Conservation (phyloP, 2,797 vertebrate genomes). For the Notamacropus eugenii region DNA sequence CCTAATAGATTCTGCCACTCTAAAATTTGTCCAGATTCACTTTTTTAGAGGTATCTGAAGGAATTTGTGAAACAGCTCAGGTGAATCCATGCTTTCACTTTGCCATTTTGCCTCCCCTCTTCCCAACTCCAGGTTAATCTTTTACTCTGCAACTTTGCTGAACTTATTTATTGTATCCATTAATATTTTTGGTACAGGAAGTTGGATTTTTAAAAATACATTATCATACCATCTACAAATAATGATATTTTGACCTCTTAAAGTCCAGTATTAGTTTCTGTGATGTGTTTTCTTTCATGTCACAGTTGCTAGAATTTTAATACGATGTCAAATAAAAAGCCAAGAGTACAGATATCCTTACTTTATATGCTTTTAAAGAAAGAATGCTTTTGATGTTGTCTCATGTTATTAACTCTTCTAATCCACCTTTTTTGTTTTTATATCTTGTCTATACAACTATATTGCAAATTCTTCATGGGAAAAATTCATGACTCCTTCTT, state of each 20-base stretch:
- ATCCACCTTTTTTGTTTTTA: background rate
- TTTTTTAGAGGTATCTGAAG: too few species aligned
- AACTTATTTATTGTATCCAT: background rate
- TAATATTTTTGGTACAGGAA: background rate
- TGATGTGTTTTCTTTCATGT: background rate
- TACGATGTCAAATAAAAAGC: background rate
- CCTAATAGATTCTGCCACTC: too few species aligned
- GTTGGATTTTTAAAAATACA: background rate
- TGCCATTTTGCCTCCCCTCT: too few species aligned
- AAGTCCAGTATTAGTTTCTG: background rate
- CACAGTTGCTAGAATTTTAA: background rate
- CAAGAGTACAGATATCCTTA: too few species aligned
- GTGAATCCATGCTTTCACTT: too few species aligned
- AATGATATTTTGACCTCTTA: background rate
- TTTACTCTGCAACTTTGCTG: background rate
- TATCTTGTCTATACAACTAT: background rate
- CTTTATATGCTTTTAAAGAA: background rate
- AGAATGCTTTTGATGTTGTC: background rate
- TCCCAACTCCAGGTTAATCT: background rate
- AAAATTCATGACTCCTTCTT: too few species aligned
- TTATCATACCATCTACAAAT: background rate
- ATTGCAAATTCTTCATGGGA: background rate
- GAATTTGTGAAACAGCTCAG: too few species aligned
- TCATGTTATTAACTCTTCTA: background rate
- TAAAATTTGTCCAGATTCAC: too few species aligned